A percentile compares a stretch with the other conserved stretches of the same genome.
phyloP scores from a whole-genome alignment of 2,888 invertebrate genomes.

The Hetaerina titia region DNA sequence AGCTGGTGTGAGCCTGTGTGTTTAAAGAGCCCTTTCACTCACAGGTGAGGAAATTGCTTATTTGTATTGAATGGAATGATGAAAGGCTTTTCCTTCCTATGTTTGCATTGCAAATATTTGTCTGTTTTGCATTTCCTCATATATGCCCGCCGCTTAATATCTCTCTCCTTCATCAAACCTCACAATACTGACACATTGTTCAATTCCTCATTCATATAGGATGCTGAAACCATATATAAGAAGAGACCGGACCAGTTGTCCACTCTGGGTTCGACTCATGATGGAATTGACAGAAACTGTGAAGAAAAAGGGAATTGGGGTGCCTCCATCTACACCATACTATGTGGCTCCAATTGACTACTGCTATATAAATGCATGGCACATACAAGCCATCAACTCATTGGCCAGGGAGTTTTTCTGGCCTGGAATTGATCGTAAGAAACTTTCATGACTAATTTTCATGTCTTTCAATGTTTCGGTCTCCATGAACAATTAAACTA shows the following conservation, averaged over 20 bases:
- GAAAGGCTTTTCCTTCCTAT: neutral
- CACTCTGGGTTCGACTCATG: conserved; percentile 86
- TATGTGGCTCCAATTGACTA: conserved; percentile 85
- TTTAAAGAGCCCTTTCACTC: conserved; percentile 77
- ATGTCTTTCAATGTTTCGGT: no score
- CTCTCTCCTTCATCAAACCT: no score
- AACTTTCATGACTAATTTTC: neutral
- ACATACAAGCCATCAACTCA: conserved; percentile 92
- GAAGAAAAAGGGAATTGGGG: conserved; percentile 75
- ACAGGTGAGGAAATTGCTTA: conserved; percentile 73
- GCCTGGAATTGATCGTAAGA: conserved; percentile 94
- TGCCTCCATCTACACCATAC: conserved; percentile 77
- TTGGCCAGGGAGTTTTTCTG: conserved; percentile 92
- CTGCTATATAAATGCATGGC: conserved; percentile 92
- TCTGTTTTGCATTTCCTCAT: no score
- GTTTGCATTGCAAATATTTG: conserved; percentile 1
- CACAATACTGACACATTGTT: neutral
- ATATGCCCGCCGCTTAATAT: no score
- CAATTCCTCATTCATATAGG: conserved; percentile 75
- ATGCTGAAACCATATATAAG: conserved; percentile 91
- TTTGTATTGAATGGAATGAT: neutral
- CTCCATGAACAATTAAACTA: no score
- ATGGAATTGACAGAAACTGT: conserved; percentile 82
- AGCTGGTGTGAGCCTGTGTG: conserved; percentile 69
- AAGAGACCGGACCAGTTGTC: conserved; percentile 83